These are phyloP conservation scores for Cryptomyrus ogoouensis DNA, from an alignment of 2,113 vertebrate species.

Conservation along the genomic window DNA sequence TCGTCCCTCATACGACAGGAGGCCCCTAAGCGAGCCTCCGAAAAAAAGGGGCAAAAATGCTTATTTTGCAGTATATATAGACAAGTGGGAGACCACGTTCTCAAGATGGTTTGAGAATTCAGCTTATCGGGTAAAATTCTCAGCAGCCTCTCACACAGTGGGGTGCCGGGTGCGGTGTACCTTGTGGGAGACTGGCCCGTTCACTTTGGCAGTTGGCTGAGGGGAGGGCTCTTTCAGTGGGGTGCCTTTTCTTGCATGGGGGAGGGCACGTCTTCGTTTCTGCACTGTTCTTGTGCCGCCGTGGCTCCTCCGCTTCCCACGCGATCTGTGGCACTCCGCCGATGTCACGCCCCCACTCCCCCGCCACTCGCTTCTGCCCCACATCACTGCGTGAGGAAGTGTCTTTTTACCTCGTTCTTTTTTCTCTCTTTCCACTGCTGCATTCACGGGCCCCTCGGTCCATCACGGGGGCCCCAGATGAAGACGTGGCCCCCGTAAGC, in stretches of 20 bases:
- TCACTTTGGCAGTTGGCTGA: not conserved
- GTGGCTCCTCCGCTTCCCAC: not conserved
- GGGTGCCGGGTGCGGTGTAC: not conserved
- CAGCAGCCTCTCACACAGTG: not conserved
- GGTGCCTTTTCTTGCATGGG: not conserved
- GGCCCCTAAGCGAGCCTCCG: not conserved
- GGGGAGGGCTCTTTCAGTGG: not conserved
- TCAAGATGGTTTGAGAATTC: not conserved
- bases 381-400: slow-evolving; percentile 44
- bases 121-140: not conserved
- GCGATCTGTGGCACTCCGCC: not conserved
- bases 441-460: slow-evolving; percentile 48
- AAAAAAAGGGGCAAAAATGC: not conserved
- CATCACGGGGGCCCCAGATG: slow-evolving; percentile 49
- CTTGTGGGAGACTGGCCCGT: not conserved
- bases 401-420: slow-evolving; percentile 11
- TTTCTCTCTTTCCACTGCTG: slow-evolving; percentile 42
- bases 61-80: not conserved
- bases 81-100: not conserved
- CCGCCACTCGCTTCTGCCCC: slow-evolving; percentile 37
- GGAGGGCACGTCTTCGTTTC: not conserved
- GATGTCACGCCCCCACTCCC: not conserved
- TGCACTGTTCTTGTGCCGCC: too few species aligned
- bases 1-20: not conserved
- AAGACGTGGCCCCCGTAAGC: slow-evolving; percentile 39